Base-by-base conservation (phyloP, 2,888 invertebrate genomes). In the Drosophila mimetica region DNA sequence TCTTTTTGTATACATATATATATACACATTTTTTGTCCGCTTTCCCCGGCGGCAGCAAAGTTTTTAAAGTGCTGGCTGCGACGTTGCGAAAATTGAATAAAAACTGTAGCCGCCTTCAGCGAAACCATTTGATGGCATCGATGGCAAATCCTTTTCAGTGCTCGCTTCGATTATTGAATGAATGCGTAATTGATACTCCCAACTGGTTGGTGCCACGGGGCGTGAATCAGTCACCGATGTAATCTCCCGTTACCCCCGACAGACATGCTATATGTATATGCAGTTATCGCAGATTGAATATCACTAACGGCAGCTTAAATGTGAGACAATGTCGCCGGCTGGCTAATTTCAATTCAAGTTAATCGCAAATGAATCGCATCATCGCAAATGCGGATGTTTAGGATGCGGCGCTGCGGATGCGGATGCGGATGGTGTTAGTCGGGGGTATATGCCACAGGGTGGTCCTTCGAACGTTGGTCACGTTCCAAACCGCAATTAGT, bases 401-500 rank as follows among this genome's bases (percentile, higher is more conserved):
- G 14, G 4, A 22, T 48, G 59, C 59, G 32, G 25, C 36, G 9
- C 32, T 14, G 46, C 25, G 61, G 41, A 63, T 55, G 63, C 55
- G 59, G 42, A 70, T 51, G 52, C 1, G 58, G 44, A 60, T 57
- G 61, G 57, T 71, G 54, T 50, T 54, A 36, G 50, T 4, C 18
- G 30, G 18, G 25, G 64, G 36, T 36, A 30, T 53, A 32, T 25
- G 61, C 13, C 50, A 42, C 18, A 28, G 39, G 55, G 32, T 69
- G 50, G 36, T 22, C 13, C 18, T 59, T 59, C n/a, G 30, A 25
- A 52, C 59, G n/a, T n/a, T n/a, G 83, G 80, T 81, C 81, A 83
- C 85, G 87, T 82, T 85, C 50, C 54, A 48, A 69, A 79, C 87
- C 86, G 83, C 84, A 84, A 84, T 84, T 84, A 87, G 84, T 87